A percentile compares a stretch with the other conserved stretches of the same genome.
Evolutionary conservation across 2,888 invertebrate genomes (phyloP).

Genomic region (Philaethria dido): DNA sequence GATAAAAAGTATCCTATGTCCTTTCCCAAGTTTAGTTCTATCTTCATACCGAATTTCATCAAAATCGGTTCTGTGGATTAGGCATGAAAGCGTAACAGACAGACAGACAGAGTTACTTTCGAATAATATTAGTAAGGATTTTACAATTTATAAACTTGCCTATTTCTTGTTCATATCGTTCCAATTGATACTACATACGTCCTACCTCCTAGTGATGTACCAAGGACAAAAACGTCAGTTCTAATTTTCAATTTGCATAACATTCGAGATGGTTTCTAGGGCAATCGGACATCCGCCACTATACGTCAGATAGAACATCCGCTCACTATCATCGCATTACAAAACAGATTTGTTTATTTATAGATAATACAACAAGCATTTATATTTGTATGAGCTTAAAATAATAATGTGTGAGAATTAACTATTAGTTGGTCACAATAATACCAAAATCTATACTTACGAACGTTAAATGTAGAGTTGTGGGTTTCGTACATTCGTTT

Average conservation of each 20-base stretch:
- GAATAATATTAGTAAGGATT: too few species aligned
- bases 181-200: not conserved
- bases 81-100: too few species aligned
- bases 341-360: slow-evolving; percentile 5
- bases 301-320: slow-evolving; percentile 25
- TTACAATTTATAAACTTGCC: too few species aligned
- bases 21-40: too few species aligned
- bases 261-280: slow-evolving; percentile 12
- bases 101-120: too few species aligned
- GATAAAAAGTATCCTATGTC: too few species aligned
- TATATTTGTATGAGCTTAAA: not conserved
- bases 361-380: not conserved
- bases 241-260: slow-evolving; percentile 11
- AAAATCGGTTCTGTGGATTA: too few species aligned
- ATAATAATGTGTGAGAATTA: not conserved
- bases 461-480: not conserved
- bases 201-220: not conserved
- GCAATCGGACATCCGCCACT: slow-evolving; percentile 21
- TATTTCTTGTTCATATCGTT: too few species aligned
- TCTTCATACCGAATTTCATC: too few species aligned
- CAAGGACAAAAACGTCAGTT: not conserved
- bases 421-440: not conserved
- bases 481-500: not conserved
- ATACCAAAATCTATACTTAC: not conserved
- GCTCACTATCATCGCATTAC: slow-evolving; percentile 15